Percentiles rank a stretch among this genome's conserved stretches.
phyloP scores from a whole-genome alignment of 2,113 vertebrate species.

The Synchiropus splendidus region DNA sequence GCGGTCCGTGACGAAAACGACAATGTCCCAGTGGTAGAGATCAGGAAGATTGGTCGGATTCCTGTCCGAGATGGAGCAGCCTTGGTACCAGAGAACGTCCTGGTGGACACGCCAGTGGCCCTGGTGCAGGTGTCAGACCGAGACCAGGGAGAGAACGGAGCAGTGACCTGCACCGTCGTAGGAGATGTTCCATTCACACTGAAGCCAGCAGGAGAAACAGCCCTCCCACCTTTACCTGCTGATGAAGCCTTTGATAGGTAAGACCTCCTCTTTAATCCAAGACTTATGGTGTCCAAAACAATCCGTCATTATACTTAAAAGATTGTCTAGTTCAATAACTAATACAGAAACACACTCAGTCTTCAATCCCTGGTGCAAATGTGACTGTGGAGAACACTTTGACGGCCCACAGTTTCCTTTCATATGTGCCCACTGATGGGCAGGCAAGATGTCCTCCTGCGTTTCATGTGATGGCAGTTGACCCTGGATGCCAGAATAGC shows the following conservation, averaged over 20 bases:
- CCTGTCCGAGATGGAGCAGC: conserved; percentile 84
- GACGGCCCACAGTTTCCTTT: too few species aligned
- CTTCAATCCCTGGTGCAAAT: too few species aligned
- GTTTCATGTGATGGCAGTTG: too few species aligned
- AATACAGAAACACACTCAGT: too few species aligned
- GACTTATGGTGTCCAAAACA: not conserved
- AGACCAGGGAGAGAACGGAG: conserved; percentile 92
- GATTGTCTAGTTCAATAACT: too few species aligned
- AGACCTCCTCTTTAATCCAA: conserved; percentile 32
- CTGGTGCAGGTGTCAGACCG: conserved; percentile 91
- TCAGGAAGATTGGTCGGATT: conserved; percentile 91
- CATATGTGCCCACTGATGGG: too few species aligned
- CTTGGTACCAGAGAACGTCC: conserved; percentile 82
- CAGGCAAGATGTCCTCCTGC: too few species aligned
- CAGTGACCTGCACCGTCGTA: conserved; percentile 91
- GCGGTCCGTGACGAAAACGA: conserved; percentile 91
- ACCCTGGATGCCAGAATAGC: not conserved
- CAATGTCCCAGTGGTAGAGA: conserved; percentile 88
- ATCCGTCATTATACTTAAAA: too few species aligned
- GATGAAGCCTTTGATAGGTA: conserved; percentile 78
- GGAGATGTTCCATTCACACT: conserved; percentile 94
- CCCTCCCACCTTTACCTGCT: conserved; percentile 58
- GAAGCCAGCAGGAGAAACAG: conserved; percentile 81
- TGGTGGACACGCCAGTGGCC: conserved; percentile 91
- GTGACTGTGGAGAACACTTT: too few species aligned